Percentiles rank a stretch among this genome's conserved stretches.
Conservation (phyloP, 2,888 invertebrate genomes). For the Carabus problematicus region DNA sequence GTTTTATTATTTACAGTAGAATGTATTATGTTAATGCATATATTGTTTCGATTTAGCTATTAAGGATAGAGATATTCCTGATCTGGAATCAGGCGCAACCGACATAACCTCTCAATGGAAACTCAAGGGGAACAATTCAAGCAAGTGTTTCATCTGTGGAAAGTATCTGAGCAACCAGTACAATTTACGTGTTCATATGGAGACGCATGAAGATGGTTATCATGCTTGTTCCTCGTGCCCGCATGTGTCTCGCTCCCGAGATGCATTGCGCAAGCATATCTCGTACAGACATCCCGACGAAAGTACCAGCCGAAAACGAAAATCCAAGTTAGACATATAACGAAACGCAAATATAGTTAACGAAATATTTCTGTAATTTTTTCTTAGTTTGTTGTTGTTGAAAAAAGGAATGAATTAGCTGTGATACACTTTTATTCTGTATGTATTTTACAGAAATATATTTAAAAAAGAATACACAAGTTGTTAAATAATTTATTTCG, state of each 20-base stretch:
- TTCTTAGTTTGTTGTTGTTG: constrained; percentile 30
- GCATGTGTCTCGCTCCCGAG: constrained; percentile 86
- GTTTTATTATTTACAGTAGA: no score
- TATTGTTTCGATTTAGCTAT: background rate
- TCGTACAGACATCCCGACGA: constrained; percentile 81
- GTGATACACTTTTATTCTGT: constrained; percentile 36
- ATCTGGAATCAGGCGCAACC: constrained; percentile 8
- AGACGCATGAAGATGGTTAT: constrained; percentile 87
- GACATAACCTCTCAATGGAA: constrained; percentile 14
- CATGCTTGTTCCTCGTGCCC: constrained; percentile 88
- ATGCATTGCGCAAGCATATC: constrained; percentile 87
- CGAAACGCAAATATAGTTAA: background rate
- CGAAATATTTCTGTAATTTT: constrained; percentile 18
- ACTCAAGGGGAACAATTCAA: constrained; percentile 11
- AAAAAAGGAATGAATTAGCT: constrained; percentile 34
- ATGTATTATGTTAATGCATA: background rate
- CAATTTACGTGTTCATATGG: constrained; percentile 88
- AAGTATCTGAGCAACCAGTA: constrained; percentile 91
- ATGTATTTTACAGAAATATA: constrained; percentile 17
- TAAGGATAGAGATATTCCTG: constrained; percentile 14
- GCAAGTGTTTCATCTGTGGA: constrained; percentile 78
- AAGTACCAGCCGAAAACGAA: constrained; percentile 60
- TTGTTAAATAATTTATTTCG: constrained; percentile 3
- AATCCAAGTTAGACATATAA: constrained; percentile 42
- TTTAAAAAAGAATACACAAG: constrained; percentile 11